Evolutionary conservation across 2,888 invertebrate species (phyloP), one percentile per base, ranked within the genome.

Genomic region (Papilio elwesi): DNA sequence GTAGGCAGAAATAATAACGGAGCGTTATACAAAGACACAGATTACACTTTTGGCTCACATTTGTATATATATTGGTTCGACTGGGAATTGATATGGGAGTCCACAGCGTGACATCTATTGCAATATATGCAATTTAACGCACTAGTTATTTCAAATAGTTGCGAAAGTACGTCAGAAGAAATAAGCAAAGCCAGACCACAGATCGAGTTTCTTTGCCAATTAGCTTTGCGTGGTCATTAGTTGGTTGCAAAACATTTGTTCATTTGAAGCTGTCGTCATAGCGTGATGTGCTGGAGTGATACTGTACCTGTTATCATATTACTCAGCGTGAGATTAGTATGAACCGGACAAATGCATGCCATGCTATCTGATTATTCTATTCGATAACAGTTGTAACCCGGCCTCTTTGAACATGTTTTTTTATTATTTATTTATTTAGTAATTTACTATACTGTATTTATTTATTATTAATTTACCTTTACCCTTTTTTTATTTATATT

Each of bases 141-240:
- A 68, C 64, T 63, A 63, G 48, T 59, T 55, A 72, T 49, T 52
- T 66, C 26, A 52, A 55, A 70, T 16, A 51, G 16, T 65, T 73
- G 13, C 57, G 57, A 65, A 73, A 72, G 47, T 9, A 36, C 13
- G 51, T 63, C 48, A 55, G 68, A 64, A 51, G 70, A 38, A 65
- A 65, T 57, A 65, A n/a, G 57, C 38, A 43, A 65, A 73, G 48
- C 43, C 68, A 55, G 38, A 55, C 55, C 16, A n/a, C 26, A 36
- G 63, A 64, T 67, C 72, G 43, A 55, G 72, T 68, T 69, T 13
- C 16, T 11, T 64, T 55, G 65, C 70, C 68, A 65, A 73, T 73
- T 73, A 73, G 68, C 10, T 63, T 68, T 52, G 71, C 72, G 6
- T 51, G 51, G 68, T 69, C 51, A 67, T 68, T 68, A 64, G 55